Percentiles rank a stretch among this genome's conserved stretches.
These are phyloP conservation scores for Anser brachyrhynchus DNA, from an alignment of 2,113 vertebrate genomes.

Conservation along the genomic window DNA sequence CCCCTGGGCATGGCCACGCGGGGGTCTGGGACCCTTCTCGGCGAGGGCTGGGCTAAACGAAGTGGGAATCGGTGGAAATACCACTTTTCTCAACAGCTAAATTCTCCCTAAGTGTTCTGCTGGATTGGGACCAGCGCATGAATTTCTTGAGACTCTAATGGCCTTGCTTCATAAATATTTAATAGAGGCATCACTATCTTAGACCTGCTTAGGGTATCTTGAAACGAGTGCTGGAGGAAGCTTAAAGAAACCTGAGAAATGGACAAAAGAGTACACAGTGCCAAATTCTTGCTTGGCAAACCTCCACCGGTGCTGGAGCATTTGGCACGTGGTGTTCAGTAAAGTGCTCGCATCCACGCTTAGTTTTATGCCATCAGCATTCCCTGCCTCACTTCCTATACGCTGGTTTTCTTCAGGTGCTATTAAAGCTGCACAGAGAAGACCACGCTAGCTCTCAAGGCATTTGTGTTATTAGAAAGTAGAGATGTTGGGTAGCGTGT, in stretches of 20 bases:
- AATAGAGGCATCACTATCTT: not conserved
- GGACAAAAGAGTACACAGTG: not conserved
- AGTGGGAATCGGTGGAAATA: not conserved
- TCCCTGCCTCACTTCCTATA: not conserved
- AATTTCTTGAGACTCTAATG: not conserved
- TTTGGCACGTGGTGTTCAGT: not conserved
- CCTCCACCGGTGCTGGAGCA: not conserved
- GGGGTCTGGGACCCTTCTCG: not conserved
- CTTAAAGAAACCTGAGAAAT: not conserved
- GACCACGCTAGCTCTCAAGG: not conserved
- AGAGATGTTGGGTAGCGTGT: not conserved
- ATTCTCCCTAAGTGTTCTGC: not conserved
- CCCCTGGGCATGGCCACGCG: no score
- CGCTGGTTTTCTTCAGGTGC: not conserved
- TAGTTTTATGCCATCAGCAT: not conserved
- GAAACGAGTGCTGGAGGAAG: not conserved
- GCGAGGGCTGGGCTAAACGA: not conserved
- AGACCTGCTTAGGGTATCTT: not conserved
- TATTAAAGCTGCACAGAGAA: not conserved
- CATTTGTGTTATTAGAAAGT: not conserved
- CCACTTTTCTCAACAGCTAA: not conserved
- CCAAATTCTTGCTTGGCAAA: slow-evolving; percentile 47
- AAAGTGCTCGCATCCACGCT: not conserved
- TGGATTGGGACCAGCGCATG: not conserved
- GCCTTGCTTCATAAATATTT: not conserved